A percentile compares a stretch with the other conserved stretches of the same genome.
phyloP scores from a whole-genome alignment of 53 echinoderm and acorn worm genomes.

The Holothuria scabra region DNA sequence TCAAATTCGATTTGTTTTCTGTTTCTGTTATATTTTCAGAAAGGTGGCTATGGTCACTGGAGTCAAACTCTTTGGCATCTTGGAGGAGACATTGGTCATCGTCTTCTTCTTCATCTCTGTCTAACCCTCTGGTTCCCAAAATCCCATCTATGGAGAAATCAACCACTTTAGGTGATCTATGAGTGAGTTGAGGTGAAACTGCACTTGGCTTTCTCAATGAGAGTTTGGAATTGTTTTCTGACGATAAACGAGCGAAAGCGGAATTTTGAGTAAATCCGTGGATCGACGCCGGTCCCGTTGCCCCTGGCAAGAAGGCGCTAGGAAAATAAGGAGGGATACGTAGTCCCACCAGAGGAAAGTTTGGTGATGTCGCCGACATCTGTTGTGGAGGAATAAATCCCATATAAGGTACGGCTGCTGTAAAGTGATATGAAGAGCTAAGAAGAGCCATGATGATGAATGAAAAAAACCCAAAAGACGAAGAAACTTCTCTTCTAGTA shows the following conservation, averaged over 20 bases:
- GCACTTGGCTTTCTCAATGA: conserved; percentile 24
- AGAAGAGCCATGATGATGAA: conserved; percentile 57
- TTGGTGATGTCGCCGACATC: conserved; percentile 8
- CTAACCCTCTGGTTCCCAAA: conserved; percentile 55
- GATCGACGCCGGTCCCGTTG: conserved; percentile 16
- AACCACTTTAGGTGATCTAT: conserved; percentile 30
- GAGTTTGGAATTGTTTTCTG: neutral
- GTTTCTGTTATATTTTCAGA: conserved; percentile 6
- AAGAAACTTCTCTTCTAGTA: no score
- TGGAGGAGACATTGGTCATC: neutral
- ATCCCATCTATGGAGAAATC: conserved; percentile 93
- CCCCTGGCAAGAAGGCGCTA: conserved; percentile 4
- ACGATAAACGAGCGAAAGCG: conserved; percentile 22
- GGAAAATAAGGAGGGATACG: conserved; percentile 49
- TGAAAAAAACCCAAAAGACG: no score
- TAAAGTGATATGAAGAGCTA: conserved; percentile 61
- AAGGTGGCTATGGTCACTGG: conserved; percentile 3
- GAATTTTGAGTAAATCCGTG: conserved; percentile 41
- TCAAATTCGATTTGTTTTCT: neutral
- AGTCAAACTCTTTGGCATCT: conserved; percentile 15
- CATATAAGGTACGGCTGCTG: conserved; percentile 42
- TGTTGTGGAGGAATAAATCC: conserved; percentile 38
- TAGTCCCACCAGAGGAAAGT: conserved; percentile 34
- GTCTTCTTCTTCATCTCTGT: conserved; percentile 9
- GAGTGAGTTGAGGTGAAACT: conserved; percentile 3